A percentile compares a stretch with the other conserved stretches of the same genome.
phyloP scores from a whole-genome alignment of 2,797 vertebrate genomes.

The Iguana delicatissima region DNA sequence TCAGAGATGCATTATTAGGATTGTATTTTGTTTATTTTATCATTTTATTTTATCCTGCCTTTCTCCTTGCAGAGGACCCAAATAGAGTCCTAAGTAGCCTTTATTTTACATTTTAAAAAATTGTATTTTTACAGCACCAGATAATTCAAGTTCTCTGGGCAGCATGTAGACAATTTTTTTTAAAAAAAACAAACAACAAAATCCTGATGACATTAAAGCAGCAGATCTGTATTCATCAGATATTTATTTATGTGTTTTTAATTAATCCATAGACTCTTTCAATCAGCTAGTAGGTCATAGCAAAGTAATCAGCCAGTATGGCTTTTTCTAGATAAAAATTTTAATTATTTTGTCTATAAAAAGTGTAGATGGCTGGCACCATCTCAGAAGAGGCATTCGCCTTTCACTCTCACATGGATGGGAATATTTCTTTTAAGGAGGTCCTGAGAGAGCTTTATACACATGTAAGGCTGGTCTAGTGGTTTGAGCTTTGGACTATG shows the following conservation, averaged over 20 bases:
- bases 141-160: not conserved
- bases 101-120: too few relatives aligned
- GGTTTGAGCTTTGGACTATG: too few relatives aligned
- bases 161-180: not conserved
- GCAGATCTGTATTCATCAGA: not conserved
- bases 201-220: not conserved
- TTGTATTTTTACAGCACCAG: not conserved
- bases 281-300: not conserved
- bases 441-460: not conserved
- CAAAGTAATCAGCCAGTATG: not conserved
- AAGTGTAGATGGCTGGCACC: not conserved
- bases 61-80: too few relatives aligned
- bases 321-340: not conserved
- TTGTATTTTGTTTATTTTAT: not conserved
- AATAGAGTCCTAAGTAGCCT: too few relatives aligned
- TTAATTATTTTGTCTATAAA: not conserved
- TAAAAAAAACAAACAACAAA: not conserved
- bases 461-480: not conserved
- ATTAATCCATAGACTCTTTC: not conserved
- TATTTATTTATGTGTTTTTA: not conserved
- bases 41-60: not conserved
- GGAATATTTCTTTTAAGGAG: not conserved
- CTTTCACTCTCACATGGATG: not conserved
- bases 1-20: not conserved
- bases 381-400: not conserved